A percentile compares a stretch with the other conserved stretches of the same genome.
These are phyloP conservation scores for Triplophysa tibetana DNA, from an alignment of 2,113 vertebrate genomes.

Conservation along the genomic window DNA sequence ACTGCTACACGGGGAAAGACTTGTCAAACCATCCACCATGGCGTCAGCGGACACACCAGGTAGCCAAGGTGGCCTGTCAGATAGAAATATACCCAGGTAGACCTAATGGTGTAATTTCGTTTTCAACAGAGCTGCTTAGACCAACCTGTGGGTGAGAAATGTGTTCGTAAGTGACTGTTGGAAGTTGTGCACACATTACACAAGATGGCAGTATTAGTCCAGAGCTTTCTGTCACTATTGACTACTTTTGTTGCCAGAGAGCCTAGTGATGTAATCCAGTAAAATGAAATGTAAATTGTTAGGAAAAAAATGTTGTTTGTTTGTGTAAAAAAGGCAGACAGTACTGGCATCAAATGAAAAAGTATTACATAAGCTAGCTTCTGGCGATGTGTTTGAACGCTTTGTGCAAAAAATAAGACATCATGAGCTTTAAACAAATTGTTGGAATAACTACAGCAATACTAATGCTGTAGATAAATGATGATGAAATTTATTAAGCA, in stretches of 20 bases:
- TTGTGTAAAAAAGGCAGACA: background rate
- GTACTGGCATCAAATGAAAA: background rate
- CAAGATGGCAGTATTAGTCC: conserved; percentile 73
- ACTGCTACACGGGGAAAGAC: conserved; percentile 42
- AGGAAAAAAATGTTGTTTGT: background rate
- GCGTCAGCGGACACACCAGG: conserved; percentile 37
- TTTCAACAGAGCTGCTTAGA: conserved; percentile 15
- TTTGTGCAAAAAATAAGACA: background rate
- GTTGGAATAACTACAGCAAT: background rate
- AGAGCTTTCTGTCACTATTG: conserved; percentile 1
- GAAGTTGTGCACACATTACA: conserved; percentile 46
- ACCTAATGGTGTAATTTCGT: background rate
- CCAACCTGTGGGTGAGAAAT: background rate
- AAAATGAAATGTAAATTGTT: conserved; percentile 3
- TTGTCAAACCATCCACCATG: conserved; percentile 53
- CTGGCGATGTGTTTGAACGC: background rate
- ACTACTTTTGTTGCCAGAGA: background rate
- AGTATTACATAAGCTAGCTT: background rate
- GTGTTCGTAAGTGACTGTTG: background rate
- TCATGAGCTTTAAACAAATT: background rate
- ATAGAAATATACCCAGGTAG: background rate
- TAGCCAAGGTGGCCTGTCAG: background rate
- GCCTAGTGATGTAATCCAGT: conserved; percentile 47
- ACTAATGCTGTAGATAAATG: background rate
- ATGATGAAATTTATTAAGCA: background rate